These are phyloP conservation scores for Chironomus tentans DNA, from an alignment of 2,888 invertebrate species.

Conservation along the genomic window DNA sequence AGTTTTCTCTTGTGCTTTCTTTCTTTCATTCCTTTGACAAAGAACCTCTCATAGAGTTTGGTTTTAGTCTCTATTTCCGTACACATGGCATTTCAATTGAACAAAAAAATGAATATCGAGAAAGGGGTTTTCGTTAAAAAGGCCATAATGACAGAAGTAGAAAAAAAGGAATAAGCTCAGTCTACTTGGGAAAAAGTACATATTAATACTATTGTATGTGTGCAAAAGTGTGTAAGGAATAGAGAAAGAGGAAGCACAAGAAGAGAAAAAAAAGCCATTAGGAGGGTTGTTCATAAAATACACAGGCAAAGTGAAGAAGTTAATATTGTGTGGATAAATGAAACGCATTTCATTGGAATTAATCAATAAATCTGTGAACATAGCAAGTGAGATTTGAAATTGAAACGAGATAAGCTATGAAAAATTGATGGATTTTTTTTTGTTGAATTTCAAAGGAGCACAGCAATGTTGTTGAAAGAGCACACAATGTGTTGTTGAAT, in stretches of 20 bases:
- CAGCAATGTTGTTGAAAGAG: too few species aligned
- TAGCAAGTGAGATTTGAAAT: not conserved
- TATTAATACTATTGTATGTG: not conserved
- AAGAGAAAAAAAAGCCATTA: constrained; percentile 20
- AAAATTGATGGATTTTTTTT: too few species aligned
- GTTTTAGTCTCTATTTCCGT: not conserved
- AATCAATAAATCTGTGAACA: not conserved
- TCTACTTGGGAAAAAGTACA: too few species aligned
- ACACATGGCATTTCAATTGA: not conserved
- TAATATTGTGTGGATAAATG: not conserved
- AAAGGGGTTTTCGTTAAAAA: not conserved
- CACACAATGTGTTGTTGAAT: too few species aligned
- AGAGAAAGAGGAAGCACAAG: not conserved
- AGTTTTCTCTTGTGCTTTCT: not conserved
- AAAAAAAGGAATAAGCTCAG: too few species aligned
- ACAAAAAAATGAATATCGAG: not conserved
- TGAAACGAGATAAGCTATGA: too few species aligned
- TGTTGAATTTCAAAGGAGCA: too few species aligned
- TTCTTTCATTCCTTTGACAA: not conserved
- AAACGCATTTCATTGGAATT: not conserved
- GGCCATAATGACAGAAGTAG: not conserved
- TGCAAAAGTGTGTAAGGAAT: not conserved
- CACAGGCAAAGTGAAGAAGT: not conserved
- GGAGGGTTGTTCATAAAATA: constrained; percentile 4
- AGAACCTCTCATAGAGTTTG: not conserved